Conservation (phyloP, 2,888 invertebrate genomes). For the Penaeus monodon region DNA sequence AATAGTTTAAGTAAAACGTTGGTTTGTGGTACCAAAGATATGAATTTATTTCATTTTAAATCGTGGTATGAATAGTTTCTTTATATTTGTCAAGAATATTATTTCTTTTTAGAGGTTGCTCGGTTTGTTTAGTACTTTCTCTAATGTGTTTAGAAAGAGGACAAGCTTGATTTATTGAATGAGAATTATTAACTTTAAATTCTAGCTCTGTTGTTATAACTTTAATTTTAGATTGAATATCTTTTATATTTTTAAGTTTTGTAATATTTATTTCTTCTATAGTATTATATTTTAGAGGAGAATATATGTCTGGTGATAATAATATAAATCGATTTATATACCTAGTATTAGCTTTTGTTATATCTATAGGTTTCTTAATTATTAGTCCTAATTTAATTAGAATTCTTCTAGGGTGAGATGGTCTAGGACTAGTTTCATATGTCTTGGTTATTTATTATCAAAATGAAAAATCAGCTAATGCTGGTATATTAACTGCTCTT, state of each 20-base stretch:
- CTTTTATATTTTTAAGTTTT: conserved; percentile 77
- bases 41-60: conserved; percentile 71
- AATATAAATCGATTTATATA: conserved; percentile 78
- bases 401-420: conserved; percentile 82
- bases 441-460: conserved; percentile 8
- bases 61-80: not conserved
- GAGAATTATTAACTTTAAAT: conserved; percentile 74
- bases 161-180: conserved; percentile 74
- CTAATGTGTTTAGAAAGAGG: conserved; percentile 68
- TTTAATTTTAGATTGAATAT: conserved; percentile 78
- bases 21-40: conserved; percentile 78
- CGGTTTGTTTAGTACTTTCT: not conserved
- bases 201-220: conserved; percentile 73
- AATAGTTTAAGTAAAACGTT: conserved; percentile 79
- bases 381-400: conserved; percentile 79
- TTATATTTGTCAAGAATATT: not conserved
- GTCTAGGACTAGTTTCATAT: not conserved
- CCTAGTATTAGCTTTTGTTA: conserved; percentile 77
- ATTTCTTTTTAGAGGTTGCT: not conserved
- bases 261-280: conserved; percentile 78
- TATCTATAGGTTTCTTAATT: conserved; percentile 79
- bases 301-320: conserved; percentile 76
- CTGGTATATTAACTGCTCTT: conserved; percentile 80
- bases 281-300: conserved; percentile 68
- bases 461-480: conserved; percentile 76